A percentile compares a stretch with the other conserved stretches of the same genome.
Evolutionary conservation across 2,888 invertebrate genomes (phyloP).

Genomic region (Tuberolachnus salignus): DNA sequence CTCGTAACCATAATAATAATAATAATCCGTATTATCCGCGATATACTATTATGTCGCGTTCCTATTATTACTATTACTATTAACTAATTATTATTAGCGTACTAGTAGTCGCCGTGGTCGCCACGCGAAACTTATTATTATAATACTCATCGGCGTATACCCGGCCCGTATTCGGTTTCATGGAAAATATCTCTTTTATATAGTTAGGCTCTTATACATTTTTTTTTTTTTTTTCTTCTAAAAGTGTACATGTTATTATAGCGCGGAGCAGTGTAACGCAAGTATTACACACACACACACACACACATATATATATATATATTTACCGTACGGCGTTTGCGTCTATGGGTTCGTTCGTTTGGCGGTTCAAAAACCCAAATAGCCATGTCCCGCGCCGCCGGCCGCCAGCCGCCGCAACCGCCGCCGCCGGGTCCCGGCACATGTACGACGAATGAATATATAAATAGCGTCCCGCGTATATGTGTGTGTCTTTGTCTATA

Average conservation of each 20-base stretch:
- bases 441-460: constrained; percentile 48
- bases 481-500: constrained; percentile 45
- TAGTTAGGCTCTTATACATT: no score
- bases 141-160: no score
- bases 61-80: background rate
- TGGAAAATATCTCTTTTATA: constrained; percentile 47
- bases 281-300: no score
- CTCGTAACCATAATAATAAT: no score
- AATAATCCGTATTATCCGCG: no score
- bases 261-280: no score
- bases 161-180: constrained; percentile 51
- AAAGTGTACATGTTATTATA: no score
- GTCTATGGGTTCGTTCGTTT: constrained; percentile 16
- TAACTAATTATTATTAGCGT: no score
- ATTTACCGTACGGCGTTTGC: background rate
- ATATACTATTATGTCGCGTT: no score
- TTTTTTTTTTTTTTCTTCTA: no score
- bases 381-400: constrained; percentile 34
- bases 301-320: background rate
- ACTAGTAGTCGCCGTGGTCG: no score
- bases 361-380: constrained; percentile 52
- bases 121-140: no score
- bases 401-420: background rate
- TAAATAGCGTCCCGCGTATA: constrained; percentile 45
- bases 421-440: background rate